These are phyloP conservation scores for Zalophus californianus DNA, from an alignment of 2,797 vertebrate species.

Conservation along the genomic window DNA sequence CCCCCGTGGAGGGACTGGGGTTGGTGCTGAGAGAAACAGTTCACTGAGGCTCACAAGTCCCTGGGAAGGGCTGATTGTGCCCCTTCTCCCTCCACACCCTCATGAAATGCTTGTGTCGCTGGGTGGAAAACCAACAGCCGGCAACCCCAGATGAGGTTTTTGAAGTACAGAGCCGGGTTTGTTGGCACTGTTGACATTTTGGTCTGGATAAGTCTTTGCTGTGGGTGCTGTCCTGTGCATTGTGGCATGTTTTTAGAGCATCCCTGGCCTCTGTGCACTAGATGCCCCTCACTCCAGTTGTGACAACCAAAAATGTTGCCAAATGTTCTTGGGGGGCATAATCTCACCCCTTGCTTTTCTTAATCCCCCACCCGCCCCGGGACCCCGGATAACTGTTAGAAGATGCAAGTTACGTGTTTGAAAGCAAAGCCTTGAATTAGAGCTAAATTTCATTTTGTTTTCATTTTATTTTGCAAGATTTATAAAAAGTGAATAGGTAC, in stretches of 20 bases:
- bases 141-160: not conserved
- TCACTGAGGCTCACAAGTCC: not conserved
- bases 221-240: not conserved
- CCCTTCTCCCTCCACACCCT: no score
- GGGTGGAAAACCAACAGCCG: not conserved
- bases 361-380: accelerated
- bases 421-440: not conserved
- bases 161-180: not conserved
- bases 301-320: not conserved
- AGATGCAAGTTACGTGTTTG: not conserved
- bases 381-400: no score
- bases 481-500: not conserved
- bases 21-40: not conserved
- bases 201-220: not conserved
- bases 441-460: not conserved
- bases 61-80: not conserved
- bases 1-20: not conserved
- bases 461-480: not conserved
- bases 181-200: not conserved
- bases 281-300: not conserved
- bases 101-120: not conserved
- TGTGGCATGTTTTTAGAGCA: not conserved
- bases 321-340: not conserved
- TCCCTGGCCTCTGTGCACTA: not conserved
- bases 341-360: not conserved